Evolutionary conservation across 1,140 invertebrate species (phyloP).

Genomic region (Bicyclus anynana): DNA sequence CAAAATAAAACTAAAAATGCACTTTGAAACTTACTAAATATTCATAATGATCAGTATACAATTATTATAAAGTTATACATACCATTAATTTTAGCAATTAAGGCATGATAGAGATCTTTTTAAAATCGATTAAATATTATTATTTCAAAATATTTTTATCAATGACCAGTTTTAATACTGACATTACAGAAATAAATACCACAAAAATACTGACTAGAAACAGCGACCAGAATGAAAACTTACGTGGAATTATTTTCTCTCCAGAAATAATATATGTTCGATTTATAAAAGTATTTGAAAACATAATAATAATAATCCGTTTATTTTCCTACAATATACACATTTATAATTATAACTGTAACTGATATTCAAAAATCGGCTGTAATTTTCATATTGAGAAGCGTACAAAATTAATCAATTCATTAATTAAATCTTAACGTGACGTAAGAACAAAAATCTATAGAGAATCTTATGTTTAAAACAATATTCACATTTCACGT

Average conservation of each 20-base stretch:
- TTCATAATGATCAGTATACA: not conserved
- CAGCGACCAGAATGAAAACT: conserved; percentile 22
- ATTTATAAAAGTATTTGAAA: not conserved
- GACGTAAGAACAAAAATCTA: conserved; percentile 16
- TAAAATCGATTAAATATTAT: not conserved
- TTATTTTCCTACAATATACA: no score
- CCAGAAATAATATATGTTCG: not conserved
- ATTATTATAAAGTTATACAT: not conserved
- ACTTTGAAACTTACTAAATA: not conserved
- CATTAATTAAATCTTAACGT: conserved; percentile 43
- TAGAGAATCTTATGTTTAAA: conserved; percentile 1
- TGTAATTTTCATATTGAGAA: no score
- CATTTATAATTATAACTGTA: no score
- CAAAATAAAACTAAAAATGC: conserved; percentile 28
- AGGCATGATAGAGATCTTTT: not conserved
- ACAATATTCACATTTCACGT: conserved; percentile 6
- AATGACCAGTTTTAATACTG: not conserved
- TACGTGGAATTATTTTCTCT: conserved; percentile 20
- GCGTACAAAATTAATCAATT: no score
- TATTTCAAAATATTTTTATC: conserved; percentile 17
- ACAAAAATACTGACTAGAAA: conserved; percentile 6
- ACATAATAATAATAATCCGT: no score
- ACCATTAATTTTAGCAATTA: not conserved
- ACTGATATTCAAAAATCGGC: no score
- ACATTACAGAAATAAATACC: conserved; percentile 11